Evolutionary conservation across 1,140 invertebrate species (phyloP).

Genomic region (Palaemon carinicauda): DNA sequence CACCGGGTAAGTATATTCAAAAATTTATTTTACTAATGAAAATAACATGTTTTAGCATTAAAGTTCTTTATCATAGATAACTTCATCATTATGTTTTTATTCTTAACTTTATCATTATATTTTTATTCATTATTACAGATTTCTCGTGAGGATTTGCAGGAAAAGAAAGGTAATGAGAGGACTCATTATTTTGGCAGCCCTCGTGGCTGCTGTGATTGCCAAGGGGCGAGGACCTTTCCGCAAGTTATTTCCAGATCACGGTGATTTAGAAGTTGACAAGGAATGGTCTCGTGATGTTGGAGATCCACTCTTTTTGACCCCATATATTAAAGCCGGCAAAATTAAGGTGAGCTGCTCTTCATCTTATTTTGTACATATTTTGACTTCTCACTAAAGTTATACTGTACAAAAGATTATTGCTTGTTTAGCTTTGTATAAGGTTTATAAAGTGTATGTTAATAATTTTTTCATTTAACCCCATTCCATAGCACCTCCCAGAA

Average conservation of each 20-base stretch:
- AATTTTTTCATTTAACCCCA: too few species aligned
- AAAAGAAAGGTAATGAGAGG: background rate
- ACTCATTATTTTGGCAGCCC: background rate
- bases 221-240: constrained; percentile 9
- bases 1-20: too few species aligned
- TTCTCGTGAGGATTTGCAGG: background rate
- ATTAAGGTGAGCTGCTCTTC: constrained; percentile 13
- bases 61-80: too few species aligned
- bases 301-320: constrained; percentile 34
- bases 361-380: background rate
- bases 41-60: too few species aligned
- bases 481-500: too few species aligned
- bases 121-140: background rate
- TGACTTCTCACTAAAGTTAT: background rate
- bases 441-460: too few species aligned
- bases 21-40: too few species aligned
- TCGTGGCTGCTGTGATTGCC: background rate
- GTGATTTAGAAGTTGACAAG: background rate
- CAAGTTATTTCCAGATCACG: background rate
- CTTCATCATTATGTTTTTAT: too few species aligned
- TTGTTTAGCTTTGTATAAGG: too few species aligned
- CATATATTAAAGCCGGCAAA: constrained; percentile 33
- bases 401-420: background rate
- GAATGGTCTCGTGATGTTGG: background rate
- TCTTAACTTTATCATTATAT: too few species aligned